These are phyloP conservation scores for Erythrocercus mccallii DNA, from an alignment of 2,113 vertebrate genomes.

Conservation along the genomic window DNA sequence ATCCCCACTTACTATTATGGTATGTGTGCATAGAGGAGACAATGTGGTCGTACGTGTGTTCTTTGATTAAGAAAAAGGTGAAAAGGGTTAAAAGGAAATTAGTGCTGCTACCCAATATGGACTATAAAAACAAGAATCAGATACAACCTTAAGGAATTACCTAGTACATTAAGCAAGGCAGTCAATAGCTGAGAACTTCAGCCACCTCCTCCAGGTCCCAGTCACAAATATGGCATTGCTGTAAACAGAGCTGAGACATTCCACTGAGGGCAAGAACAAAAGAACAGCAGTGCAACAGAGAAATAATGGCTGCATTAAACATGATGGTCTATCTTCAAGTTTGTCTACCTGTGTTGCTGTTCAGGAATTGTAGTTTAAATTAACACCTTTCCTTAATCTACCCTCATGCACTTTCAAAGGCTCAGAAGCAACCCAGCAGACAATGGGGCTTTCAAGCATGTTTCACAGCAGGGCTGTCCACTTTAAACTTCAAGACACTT, in stretches of 20 bases:
- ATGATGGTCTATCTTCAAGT: background rate
- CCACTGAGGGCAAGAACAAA: background rate
- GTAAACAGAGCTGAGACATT: background rate
- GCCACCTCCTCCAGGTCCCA: background rate
- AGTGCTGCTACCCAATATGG: background rate
- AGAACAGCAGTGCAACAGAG: background rate
- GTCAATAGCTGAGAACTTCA: background rate
- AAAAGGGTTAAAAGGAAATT: background rate
- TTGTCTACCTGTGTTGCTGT: background rate
- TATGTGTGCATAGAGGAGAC: background rate
- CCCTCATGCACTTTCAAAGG: background rate
- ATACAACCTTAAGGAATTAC: background rate
- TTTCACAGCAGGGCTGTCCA: background rate
- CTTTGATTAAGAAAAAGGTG: background rate
- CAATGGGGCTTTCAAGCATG: background rate
- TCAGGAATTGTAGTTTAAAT: background rate
- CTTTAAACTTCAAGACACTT: background rate
- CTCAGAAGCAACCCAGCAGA: background rate
- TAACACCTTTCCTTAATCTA: background rate
- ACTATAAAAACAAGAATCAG: background rate
- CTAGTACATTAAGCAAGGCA: background rate
- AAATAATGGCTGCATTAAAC: background rate
- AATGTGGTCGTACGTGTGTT: rapidly evolving
- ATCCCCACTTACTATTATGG: background rate
- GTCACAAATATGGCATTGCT: background rate